Percentiles rank a stretch among this genome's conserved stretches.
Conservation (phyloP, 2,113 vertebrate species). For the Cervus canadensis region DNA sequence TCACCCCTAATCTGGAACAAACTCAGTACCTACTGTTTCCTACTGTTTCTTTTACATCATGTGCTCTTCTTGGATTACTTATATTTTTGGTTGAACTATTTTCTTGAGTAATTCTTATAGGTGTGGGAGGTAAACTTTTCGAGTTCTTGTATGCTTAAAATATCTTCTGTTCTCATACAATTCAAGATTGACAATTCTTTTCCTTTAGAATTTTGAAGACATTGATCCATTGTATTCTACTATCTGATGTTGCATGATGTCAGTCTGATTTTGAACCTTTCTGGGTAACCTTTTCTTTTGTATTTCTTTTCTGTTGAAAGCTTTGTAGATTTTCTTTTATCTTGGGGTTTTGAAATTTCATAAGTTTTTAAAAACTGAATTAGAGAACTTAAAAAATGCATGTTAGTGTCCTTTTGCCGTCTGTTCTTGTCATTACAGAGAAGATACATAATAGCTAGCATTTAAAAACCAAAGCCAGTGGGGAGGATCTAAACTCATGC, state of each 20-base stretch:
- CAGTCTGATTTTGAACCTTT: constrained; percentile 41
- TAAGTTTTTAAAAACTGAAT: background rate
- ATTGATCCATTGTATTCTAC: background rate
- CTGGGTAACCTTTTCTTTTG: background rate
- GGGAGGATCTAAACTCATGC: background rate
- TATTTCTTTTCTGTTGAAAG: constrained; percentile 8
- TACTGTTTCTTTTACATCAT: constrained; percentile 8
- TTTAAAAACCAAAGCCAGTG: background rate
- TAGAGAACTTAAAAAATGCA: constrained; percentile 4
- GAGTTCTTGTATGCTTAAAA: constrained; percentile 36
- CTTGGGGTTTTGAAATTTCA: constrained; percentile 3
- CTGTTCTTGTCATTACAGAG: background rate
- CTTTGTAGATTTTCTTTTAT: background rate
- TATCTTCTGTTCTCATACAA: constrained; percentile 26
- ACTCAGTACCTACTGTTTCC: background rate
- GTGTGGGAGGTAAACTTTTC: constrained; percentile 22
- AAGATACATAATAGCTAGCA: background rate
- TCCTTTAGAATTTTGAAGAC: constrained; percentile 37
- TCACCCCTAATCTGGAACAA: background rate
- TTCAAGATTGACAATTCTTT: constrained; percentile 35
- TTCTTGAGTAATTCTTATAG: constrained; percentile 40
- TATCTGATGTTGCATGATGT: background rate
- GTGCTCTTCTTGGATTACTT: constrained; percentile 33
- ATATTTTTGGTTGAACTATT: constrained; percentile 41
- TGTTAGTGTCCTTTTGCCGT: background rate